A percentile compares a stretch with the other conserved stretches of the same genome.
phyloP scores from a whole-genome alignment of 2,797 vertebrate genomes.

The Cryptoprocta ferox region DNA sequence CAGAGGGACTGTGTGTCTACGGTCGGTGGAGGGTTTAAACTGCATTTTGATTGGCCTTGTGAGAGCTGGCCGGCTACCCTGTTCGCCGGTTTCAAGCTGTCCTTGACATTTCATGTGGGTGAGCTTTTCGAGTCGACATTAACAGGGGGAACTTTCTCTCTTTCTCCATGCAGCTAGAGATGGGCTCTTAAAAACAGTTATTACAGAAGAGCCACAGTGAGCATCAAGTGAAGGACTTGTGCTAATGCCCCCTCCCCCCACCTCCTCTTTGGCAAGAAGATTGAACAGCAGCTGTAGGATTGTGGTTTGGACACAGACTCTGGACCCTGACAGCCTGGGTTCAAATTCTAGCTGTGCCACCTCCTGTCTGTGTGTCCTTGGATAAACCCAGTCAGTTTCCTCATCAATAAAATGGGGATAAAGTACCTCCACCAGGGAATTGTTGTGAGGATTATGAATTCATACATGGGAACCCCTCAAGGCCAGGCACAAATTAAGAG shows the following conservation, averaged over 20 bases:
- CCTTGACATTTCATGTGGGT: constrained; percentile 16
- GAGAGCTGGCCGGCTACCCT: neutral
- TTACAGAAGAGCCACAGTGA: neutral
- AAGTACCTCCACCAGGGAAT: neutral
- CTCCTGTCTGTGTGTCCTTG: neutral
- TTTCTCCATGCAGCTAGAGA: neutral
- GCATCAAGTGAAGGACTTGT: neutral
- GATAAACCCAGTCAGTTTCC: neutral
- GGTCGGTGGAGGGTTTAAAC: neutral
- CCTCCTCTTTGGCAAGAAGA: no score
- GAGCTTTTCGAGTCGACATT: neutral
- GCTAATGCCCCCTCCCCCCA: neutral
- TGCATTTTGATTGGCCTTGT: neutral
- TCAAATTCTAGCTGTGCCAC: neutral
- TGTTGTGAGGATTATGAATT: neutral
- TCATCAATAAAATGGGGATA: neutral
- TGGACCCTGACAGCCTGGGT: neutral
- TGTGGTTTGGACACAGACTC: neutral
- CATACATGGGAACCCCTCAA: neutral
- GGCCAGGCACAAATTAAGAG: neutral
- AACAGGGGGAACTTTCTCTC: neutral
- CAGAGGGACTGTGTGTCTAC: neutral
- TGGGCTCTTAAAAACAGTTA: neutral
- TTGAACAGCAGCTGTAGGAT: neutral
- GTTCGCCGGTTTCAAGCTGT: neutral